These are phyloP conservation scores for Motacilla tschutschensis DNA, from an alignment of 2,113 vertebrate genomes.

Conservation along the genomic window DNA sequence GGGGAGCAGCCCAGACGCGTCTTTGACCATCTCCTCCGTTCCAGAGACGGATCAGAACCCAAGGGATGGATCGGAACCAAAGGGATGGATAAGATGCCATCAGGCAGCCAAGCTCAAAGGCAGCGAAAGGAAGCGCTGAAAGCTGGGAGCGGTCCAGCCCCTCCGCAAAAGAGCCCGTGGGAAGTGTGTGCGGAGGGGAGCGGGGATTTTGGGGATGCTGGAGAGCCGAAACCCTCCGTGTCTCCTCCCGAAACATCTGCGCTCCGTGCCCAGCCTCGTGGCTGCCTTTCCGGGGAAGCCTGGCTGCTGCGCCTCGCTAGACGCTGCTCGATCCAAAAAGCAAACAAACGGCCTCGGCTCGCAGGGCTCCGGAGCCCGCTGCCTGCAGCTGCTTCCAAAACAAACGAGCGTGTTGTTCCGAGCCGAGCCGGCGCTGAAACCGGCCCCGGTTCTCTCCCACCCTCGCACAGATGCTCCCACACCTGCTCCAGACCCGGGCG, in stretches of 20 bases:
- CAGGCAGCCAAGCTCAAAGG: neutral
- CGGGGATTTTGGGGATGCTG: neutral
- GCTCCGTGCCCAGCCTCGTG: conserved; percentile 20
- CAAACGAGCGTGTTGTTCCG: conserved; percentile 30
- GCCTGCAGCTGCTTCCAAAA: conserved; percentile 47
- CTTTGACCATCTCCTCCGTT: neutral
- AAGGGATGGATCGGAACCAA: neutral
- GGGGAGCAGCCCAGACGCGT: neutral
- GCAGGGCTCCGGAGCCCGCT: conserved; percentile 8
- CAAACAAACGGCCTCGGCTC: conserved; percentile 54
- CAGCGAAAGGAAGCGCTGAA: neutral
- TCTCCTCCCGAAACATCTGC: conserved; percentile 2
- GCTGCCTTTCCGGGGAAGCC: conserved; percentile 22
- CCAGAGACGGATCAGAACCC: neutral
- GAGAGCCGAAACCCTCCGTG: neutral
- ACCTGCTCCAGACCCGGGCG: neutral
- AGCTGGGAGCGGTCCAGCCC: neutral
- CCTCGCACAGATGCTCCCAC: conserved; percentile 27
- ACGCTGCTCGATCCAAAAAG: conserved; percentile 27
- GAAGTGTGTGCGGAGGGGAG: neutral
- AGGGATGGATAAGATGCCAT: neutral
- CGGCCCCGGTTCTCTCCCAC: neutral
- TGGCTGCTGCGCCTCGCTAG: conserved; percentile 37
- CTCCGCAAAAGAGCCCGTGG: neutral
- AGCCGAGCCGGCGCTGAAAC: neutral